phyloP scores from a whole-genome alignment of 1,140 invertebrate genomes.

The Pseudachorutes palmiensis region DNA sequence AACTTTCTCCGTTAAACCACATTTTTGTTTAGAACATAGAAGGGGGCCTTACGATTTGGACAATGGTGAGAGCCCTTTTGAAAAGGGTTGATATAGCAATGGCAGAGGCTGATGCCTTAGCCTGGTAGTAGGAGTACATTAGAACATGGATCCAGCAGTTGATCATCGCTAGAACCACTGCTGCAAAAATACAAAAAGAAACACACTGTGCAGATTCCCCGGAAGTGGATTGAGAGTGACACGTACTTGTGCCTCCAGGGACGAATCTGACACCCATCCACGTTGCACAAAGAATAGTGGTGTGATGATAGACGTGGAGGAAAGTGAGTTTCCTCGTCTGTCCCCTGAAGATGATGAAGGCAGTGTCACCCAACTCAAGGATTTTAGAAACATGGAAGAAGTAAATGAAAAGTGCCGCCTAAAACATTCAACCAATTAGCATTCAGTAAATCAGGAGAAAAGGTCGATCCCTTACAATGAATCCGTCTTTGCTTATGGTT shows the following conservation, averaged over 20 bases:
- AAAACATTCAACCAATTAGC: not conserved
- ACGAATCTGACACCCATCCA: constrained; percentile 97
- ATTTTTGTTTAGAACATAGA: too few species aligned
- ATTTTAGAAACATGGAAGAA: constrained; percentile 95
- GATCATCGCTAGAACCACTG: constrained; percentile 75
- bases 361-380: constrained; percentile 85
- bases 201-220: not conserved
- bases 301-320: constrained; percentile 85
- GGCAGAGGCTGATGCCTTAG: constrained; percentile 62
- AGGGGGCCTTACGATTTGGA: constrained; percentile 53
- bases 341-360: constrained; percentile 82
- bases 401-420: constrained; percentile 55
- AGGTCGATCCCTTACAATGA: not conserved
- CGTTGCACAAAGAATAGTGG: constrained; percentile 85
- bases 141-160: constrained; percentile 85
- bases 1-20: too few species aligned
- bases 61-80: constrained; percentile 85
- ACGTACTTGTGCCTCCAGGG: constrained; percentile 83
- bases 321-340: constrained; percentile 81
- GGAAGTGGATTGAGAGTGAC: not conserved
- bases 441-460: not conserved
- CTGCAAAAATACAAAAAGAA: constrained; percentile 47
- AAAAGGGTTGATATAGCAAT: constrained; percentile 72
- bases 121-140: constrained; percentile 87
- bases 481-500: too few species aligned